Base-by-base conservation (phyloP, 2,797 vertebrate genomes). In the Tolypeutes matacus region DNA sequence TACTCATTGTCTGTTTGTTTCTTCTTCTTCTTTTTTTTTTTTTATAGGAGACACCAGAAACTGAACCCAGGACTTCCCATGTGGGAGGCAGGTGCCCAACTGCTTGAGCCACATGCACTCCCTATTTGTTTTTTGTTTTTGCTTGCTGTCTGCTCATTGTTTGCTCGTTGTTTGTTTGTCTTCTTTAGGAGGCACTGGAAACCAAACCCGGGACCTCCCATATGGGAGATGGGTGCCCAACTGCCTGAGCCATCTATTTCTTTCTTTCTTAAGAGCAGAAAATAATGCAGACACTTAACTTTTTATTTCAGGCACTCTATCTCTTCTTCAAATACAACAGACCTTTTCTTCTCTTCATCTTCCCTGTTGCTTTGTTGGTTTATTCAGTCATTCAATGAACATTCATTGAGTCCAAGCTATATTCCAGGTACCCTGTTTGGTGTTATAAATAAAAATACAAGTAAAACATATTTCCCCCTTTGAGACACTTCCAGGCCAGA, bases 201-300 rank as follows among this genome's bases (percentile, higher is more conserved):
- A 46, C 46, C 46, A 46, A 46, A 46, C 7, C 46, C 8, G 11
- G 46, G 46, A 46, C 46, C 46, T 46, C 46, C 46, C 46, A 46
- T 46, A 8, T 46, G 46, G 46, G 46, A 11, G 46, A 9, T 8
- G 9, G 46, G 46, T 46, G 46, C 46, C 46, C 46, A 46, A 46
- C 46, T 46, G 8, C 46, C 46, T 46, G 11, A 46, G 46, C 46
- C 46, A 46, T 83, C 70, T 58, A 3, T 84, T 94, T 95, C 75
- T 93, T 92, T 42, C 75, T 93, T 86, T 84, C 75, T 91, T 25
- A 81, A 89, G 51, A 96, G n/a, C 34, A 96, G 56, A 90, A 86
- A 94, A 91, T 49, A 46, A 62, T 62, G 81, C 58, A 46, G 78
- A 51, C 7, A 64, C 31, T 89, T 46, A 39, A 78, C 90, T 36